Base-by-base conservation (phyloP, 2,113 vertebrate genomes). In the Pachycephala philippinensis region DNA sequence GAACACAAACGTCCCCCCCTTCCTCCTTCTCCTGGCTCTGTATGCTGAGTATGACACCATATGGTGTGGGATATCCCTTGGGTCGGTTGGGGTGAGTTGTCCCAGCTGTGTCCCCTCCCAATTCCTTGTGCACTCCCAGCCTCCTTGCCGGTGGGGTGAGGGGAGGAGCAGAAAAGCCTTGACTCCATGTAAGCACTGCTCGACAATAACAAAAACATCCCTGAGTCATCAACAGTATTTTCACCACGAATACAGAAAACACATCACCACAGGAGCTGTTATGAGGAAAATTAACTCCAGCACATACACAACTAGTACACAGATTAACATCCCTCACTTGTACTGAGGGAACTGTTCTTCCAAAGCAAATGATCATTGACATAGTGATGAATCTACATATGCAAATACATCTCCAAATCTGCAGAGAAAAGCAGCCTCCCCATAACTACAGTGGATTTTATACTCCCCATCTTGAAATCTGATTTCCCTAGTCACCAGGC, bases 121-220 rank as follows among this genome's bases (percentile, higher is more conserved):
- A 0, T 10, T 42, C 3, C 37, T 33, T 52, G 35, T 24, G 37
- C 13, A 49, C 10, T n/a, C 45, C 33, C 79, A 57, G 37, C 8
- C 52, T 30, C 15, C 45, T 79, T 0, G 0, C 57, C 50, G 52
- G 33, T 42, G 40, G 33, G 6, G 14, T 35, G 15, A 7, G 1
- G 4, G 11, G 68, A 61, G 40, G 10, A 57, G 33, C 28, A 54
- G 52, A 49, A 50, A n/a, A 35, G 9, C 35, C 10, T 19, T 26
- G 40, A 20, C 8, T 16, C 30, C 23, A 8, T 21, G 47, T 1
- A 70, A 72, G 74, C 19, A 9, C 28, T 35, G 24, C 45, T 90
- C 56, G 61, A 33, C 74, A 78, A 1, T 20, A 75, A 66, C 5
- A 3, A 57, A 27, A 21, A 70, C 21, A 70, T 7, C 6, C 15